A percentile compares a stretch with the other conserved stretches of the same genome.
phyloP scores from a whole-genome alignment of 2,888 invertebrate genomes.

The Morpho helenor region DNA sequence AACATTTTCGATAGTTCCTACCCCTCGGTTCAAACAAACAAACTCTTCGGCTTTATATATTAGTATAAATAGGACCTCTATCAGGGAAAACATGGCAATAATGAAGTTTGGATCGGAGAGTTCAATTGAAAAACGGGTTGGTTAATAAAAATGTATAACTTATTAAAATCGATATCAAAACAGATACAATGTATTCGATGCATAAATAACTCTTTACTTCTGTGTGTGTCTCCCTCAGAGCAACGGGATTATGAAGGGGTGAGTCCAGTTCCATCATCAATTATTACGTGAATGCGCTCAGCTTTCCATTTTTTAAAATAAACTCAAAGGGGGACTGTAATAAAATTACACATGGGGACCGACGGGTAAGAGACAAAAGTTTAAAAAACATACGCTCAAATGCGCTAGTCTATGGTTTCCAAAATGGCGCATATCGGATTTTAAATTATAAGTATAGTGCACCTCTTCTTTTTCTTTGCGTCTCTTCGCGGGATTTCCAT shows the following conservation, averaged over 20 bases:
- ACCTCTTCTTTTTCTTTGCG: no score
- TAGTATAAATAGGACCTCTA: no score
- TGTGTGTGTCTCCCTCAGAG: slow-evolving; percentile 29
- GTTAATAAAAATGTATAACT: no score
- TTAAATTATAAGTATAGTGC: no score
- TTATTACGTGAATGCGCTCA: slow-evolving; percentile 62
- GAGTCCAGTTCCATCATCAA: slow-evolving; percentile 63
- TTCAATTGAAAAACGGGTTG: no score
- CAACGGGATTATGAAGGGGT: slow-evolving; percentile 57
- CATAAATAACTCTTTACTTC: slow-evolving; percentile 3
- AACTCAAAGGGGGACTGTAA: slow-evolving; percentile 59
- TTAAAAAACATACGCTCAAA: neutral
- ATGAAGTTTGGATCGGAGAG: no score
- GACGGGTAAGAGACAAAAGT: slow-evolving; percentile 4
- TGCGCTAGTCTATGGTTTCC: neutral
- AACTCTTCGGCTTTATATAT: no score
- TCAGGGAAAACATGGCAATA: no score
- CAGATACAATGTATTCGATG: neutral
- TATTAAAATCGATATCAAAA: no score
- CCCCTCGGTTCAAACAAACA: no score
- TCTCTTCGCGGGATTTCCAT: no score
- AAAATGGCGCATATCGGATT: neutral
- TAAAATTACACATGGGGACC: slow-evolving; percentile 52
- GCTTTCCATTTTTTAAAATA: slow-evolving; percentile 75
- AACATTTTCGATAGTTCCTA: no score